Evolutionary conservation across 2,888 invertebrate species (phyloP), one percentile per base, ranked within the genome.

Genomic region (Atrina japonica): DNA sequence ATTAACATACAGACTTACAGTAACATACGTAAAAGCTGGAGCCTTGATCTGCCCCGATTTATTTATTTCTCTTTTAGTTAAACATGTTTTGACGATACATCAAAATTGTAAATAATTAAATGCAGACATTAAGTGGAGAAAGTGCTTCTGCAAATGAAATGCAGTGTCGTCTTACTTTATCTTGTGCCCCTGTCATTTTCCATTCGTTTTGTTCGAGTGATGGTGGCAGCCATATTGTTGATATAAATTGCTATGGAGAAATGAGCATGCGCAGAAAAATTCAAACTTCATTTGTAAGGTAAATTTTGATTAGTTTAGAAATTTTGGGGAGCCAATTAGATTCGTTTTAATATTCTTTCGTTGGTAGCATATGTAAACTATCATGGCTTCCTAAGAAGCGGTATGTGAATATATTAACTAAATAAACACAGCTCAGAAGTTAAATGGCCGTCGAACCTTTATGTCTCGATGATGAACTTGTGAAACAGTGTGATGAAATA

Each of bases 171-270:
- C 25, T 18, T 18, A 53, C 29, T 30, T 53, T 18, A 30, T 23
- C 18, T 53, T 2, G 21, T 14, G 29, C n/a, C 53, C 18, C 30
- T 29, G 29, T 16, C 16, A 5, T 45, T 45, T 53, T 23, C 47
- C 7, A 30, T 61, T 29, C 47, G 49, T 61, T 35, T 30, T 49
- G 25, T 29, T 35, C 21, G n/a, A n/a, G n/a, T n/a, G 21, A 56
- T 59, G 61, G 63, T 23, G 21, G 72, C 71, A 65, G 78, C 82
- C 82, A 83, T 82, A 69, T 83, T 84, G 84, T 84, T 84, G 75
- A 82, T 72, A 70, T 23, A 66, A n/a, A 80, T 83, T 76, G 76
- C 82, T 78, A 83, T 75, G 76, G 78, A 64, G 67, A 71, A 75
- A 52, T 41, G 73, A 65, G 76, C 78, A 75, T 77, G 77, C 73